Evolutionary conservation across 2,888 invertebrate genomes (phyloP), one percentile per base, ranked within the genome.

Genomic region (Meandrusa payeni): DNA sequence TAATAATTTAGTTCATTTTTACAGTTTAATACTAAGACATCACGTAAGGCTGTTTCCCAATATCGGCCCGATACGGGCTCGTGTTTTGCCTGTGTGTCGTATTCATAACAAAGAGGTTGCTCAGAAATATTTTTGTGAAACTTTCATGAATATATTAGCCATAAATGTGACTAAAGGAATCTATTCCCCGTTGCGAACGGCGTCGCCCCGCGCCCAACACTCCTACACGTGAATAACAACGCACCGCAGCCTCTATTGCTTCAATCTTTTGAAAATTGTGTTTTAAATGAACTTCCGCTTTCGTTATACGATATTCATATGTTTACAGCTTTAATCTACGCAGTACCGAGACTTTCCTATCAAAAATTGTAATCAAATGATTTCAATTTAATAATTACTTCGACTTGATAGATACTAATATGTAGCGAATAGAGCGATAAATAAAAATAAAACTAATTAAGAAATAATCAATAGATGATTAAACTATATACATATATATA

Each of bases 71-170:
- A 65, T 69, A 66, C 61, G 52, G 54, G 57, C 58, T 55, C 59
- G 53, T 61, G 59, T 72, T 64, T 67, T 66, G 61, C 65, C 59
- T 69, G 61, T 69, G 61, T 65, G 61, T 59, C 58, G 59, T 57
- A 53, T 61, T 64, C 69, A 67, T 73, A 75, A 76, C 75, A 76
- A 74, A 76, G 69, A 71, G 69, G 70, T 62, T 65, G 69, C 69
- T 72, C 70, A 66, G 65, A 69, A 77, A 83, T 80, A 78, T 81
- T 83, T 82, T 81, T 78, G 76, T 74, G 76, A 76, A 81, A 81
- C 69, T 81, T 86, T 80, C 85, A 88, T 87, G 87, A 88, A 88
- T 88, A 87, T 85, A 85, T 88, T 87, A 88, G 83, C 85, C 75
- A 85, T 86, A 86, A 87, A 85, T 81, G 81, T 81, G 83, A 81